phyloP scores from a whole-genome alignment of 2,888 invertebrate genomes.

The Candidula unifasciata region DNA sequence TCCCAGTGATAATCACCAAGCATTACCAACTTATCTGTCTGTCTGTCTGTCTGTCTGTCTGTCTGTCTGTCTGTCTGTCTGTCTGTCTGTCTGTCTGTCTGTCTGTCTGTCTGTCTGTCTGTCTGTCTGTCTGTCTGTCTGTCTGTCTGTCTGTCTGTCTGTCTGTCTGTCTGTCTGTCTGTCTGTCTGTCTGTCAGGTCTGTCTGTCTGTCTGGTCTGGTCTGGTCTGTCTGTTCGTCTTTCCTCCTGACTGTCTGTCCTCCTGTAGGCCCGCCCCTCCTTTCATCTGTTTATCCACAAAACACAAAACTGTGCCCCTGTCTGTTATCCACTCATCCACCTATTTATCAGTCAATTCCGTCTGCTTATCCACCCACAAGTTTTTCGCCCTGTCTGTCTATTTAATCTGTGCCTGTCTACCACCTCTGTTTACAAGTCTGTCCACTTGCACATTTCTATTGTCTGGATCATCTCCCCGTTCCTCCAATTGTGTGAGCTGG shows the following conservation, averaged over 20 bases:
- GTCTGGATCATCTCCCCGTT: too few species aligned
- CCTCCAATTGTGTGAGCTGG: too few species aligned
- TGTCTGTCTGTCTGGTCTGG: too few species aligned
- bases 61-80: not conserved
- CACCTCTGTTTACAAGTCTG: too few species aligned
- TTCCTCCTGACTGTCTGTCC: not conserved
- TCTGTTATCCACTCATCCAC: not conserved
- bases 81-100: not conserved
- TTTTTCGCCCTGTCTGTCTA: too few species aligned
- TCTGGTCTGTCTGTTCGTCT: not conserved
- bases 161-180: not conserved
- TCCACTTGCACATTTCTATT: too few species aligned
- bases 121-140: too few species aligned
- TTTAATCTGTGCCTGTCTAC: too few species aligned
- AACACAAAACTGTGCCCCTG: too few species aligned
- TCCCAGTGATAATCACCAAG: too few species aligned
- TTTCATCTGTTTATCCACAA: not conserved
- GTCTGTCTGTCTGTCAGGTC: not conserved
- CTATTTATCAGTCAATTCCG: too few species aligned
- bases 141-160: not conserved
- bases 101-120: conserved; percentile 1
- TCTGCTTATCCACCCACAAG: too few species aligned
- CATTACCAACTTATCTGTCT: not conserved
- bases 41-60: not conserved
- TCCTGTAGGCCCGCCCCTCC: not conserved